Evolutionary conservation across 2,888 invertebrate species (phyloP), one percentile per base, ranked within the genome.

Genomic region (Caenorhabditis sinica): DNA sequence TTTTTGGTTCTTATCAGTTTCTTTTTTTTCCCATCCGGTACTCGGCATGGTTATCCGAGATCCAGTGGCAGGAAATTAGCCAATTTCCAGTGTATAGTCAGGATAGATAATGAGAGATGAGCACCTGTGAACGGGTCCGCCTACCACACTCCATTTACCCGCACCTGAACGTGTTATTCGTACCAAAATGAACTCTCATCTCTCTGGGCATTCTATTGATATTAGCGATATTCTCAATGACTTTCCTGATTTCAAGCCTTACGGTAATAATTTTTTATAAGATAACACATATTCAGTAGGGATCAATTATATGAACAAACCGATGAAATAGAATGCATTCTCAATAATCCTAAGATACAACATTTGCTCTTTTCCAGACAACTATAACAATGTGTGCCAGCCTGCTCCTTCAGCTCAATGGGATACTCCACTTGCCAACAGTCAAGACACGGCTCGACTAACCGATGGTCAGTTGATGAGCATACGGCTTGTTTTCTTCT

Each of bases 361-460:
- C 33, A 6, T 4, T 33, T 45, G 0, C 17, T 45, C 4, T 30
- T 25, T 79, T 84, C 28, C 72, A 84, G 84, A 84, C 28, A 71
- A 43, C 51, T 84, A 84, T 65, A 80, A 56, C 51, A 76, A 72
- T 25, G 66, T 84, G n/a, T 84, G 84, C n/a, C 84, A 84, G 33
- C 65, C 80, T 2, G 66, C 80, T 51, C 30, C 80, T 17, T 60
- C 83, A 23, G 74, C 73, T 11, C 84, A 84, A 75, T 84, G 84
- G 84, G 84, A 84, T 53, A 80, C 80, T 40, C 60, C 84, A 9
- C 71, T 84, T 23, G 36, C 76, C 43, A 69, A 23, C 51, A 76
- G 71, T 53, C 75, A 71, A 15, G 80, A 84, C 23, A 65, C 66
- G 17, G 20, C 58, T 17, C 58, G 84, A 17, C 53, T 84, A 58